These are phyloP conservation scores for Myanophis thanlyinensis DNA, from an alignment of 2,113 vertebrate genomes.

Conservation along the genomic window DNA sequence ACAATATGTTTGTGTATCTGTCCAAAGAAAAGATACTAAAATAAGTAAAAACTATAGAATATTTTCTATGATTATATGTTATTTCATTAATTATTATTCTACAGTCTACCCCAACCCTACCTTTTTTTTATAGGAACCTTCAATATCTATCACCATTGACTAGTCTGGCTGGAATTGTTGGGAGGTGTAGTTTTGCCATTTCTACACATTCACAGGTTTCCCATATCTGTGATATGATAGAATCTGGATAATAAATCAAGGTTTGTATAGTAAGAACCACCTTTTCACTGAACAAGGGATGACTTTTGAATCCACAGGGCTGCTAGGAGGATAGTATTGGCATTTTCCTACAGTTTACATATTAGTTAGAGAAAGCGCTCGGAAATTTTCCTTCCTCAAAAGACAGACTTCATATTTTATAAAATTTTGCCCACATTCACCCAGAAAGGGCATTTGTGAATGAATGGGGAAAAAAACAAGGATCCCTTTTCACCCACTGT, in stretches of 20 bases:
- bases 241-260: neutral
- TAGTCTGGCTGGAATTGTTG: neutral
- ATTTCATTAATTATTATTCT: neutral
- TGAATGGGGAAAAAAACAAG: neutral
- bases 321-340: neutral
- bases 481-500: neutral
- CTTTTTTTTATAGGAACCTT: neutral
- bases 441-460: neutral
- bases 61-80: neutral
- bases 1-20: neutral
- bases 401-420: neutral
- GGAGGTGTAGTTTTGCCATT: neutral
- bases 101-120: neutral
- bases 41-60: neutral
- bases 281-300: neutral
- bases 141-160: neutral
- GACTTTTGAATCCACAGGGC: neutral
- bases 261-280: neutral
- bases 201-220: neutral
- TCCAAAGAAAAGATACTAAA: neutral
- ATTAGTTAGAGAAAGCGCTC: neutral
- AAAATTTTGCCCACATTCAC: neutral
- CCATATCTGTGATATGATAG: neutral
- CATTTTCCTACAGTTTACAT: neutral
- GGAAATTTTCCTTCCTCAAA: neutral